Percentiles rank a stretch among this genome's conserved stretches.
phyloP scores from a whole-genome alignment of 1,140 invertebrate genomes.

The Eulimnadia texana region DNA sequence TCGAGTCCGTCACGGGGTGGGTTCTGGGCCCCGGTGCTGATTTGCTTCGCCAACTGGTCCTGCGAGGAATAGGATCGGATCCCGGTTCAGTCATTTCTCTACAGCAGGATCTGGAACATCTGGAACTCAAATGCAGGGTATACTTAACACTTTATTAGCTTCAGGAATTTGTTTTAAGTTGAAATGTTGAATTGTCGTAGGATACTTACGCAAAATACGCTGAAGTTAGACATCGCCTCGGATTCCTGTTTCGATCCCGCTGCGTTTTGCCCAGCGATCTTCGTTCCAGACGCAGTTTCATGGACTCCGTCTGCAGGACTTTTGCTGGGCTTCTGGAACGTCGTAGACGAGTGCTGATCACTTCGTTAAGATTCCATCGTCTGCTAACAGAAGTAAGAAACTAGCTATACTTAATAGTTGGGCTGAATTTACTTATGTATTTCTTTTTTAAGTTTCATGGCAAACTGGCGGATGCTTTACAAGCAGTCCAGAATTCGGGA shows the following conservation, averaged over 20 bases:
- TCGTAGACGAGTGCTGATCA: constrained; percentile 55
- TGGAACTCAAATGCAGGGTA: constrained; percentile 60
- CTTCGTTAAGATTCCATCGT: constrained; percentile 56
- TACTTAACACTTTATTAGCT: constrained; percentile 19
- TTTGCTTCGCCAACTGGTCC: constrained; percentile 41
- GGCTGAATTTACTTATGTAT: neutral
- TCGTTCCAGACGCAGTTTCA: constrained; percentile 50
- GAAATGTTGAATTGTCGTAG: constrained; percentile 22
- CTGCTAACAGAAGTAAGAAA: constrained; percentile 48
- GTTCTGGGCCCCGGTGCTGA: constrained; percentile 56
- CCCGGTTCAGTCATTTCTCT: constrained; percentile 51
- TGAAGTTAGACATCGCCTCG: constrained; percentile 52
- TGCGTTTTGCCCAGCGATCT: constrained; percentile 38
- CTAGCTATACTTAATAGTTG: neutral
- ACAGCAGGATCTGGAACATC: constrained; percentile 50
- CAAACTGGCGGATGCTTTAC: constrained; percentile 13
- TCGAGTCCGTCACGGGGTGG: constrained; percentile 55
- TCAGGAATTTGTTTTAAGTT: neutral
- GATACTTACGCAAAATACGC: constrained; percentile 60
- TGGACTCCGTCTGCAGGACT: constrained; percentile 63
- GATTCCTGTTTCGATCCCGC: constrained; percentile 35
- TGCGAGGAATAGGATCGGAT: constrained; percentile 54
- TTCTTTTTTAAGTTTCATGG: constrained; percentile 9
- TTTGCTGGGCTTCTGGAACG: constrained; percentile 60
- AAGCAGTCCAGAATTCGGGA: constrained; percentile 5